Conservation (phyloP, 2,888 invertebrate species). For the Drosophila neonasuta region DNA sequence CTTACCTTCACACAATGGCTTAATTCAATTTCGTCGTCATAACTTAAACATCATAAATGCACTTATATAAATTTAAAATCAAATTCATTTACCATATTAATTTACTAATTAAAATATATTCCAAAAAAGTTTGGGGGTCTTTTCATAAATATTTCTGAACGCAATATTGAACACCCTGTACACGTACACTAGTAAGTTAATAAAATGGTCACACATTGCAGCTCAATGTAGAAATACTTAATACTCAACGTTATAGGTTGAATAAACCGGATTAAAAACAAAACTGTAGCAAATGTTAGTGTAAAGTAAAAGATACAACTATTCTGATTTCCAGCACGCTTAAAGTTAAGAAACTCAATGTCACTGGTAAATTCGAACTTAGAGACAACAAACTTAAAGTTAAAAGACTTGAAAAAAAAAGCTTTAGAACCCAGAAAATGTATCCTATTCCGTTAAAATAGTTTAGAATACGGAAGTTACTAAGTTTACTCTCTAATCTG, state of each 20-base stretch:
- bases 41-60: too few species aligned
- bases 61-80: too few species aligned
- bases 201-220: slow-evolving; percentile 41
- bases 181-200: slow-evolving; percentile 11
- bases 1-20: slow-evolving; percentile 11
- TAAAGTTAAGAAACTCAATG: slow-evolving; percentile 43
- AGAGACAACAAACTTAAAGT: background rate
- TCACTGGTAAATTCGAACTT: slow-evolving; percentile 15
- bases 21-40: background rate
- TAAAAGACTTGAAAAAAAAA: background rate
- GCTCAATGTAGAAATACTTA: slow-evolving; percentile 23
- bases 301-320: slow-evolving; percentile 11
- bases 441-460: slow-evolving; percentile 14
- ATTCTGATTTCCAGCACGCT: slow-evolving; percentile 35
- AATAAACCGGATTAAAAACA: slow-evolving; percentile 56
- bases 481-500: slow-evolving; percentile 5
- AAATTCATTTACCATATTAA: too few species aligned
- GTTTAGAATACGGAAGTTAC: slow-evolving; percentile 39
- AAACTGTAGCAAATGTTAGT: slow-evolving; percentile 40
- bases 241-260: slow-evolving; percentile 29
- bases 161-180: slow-evolving; percentile 18
- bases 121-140: background rate
- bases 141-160: background rate
- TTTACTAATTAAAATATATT: background rate
- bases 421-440: slow-evolving; percentile 2